Evolutionary conservation across 2,113 vertebrate genomes (phyloP).

Genomic region (Gulo gulo): DNA sequence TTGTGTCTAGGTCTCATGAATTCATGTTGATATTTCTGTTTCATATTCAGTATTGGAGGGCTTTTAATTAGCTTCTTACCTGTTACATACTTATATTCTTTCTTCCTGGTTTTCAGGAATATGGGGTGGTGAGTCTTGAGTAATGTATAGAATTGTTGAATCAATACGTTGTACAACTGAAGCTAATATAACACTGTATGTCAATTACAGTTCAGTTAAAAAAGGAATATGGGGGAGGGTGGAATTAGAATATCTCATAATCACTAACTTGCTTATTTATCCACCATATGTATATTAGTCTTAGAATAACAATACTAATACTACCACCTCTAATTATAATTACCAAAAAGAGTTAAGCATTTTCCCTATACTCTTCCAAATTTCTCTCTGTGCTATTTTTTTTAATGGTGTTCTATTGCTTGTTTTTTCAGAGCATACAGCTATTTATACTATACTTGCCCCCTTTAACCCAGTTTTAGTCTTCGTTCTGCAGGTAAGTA

Average conservation of each 20-base stretch:
- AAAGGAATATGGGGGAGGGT: neutral
- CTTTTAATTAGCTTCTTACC: neutral
- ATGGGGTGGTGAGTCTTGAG: neutral
- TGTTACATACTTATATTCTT: neutral
- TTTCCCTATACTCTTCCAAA: neutral
- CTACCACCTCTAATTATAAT: neutral
- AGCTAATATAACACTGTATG: neutral
- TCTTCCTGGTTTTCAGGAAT: neutral
- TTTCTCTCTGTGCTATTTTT: neutral
- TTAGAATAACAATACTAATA: neutral
- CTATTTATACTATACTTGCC: neutral
- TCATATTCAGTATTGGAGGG: neutral
- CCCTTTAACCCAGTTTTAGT: neutral
- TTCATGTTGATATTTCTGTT: neutral
- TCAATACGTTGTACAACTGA: neutral
- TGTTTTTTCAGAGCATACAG: neutral
- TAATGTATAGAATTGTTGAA: neutral
- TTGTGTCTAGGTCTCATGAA: neutral
- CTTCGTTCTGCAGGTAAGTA: neutral
- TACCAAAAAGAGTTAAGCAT: neutral
- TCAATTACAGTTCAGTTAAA: neutral
- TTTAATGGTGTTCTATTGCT: neutral
- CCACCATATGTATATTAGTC: neutral
- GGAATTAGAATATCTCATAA: neutral
- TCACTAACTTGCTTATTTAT: neutral